Conservation (phyloP, 1,140 invertebrate species). For the Steinernema khuongi region DNA sequence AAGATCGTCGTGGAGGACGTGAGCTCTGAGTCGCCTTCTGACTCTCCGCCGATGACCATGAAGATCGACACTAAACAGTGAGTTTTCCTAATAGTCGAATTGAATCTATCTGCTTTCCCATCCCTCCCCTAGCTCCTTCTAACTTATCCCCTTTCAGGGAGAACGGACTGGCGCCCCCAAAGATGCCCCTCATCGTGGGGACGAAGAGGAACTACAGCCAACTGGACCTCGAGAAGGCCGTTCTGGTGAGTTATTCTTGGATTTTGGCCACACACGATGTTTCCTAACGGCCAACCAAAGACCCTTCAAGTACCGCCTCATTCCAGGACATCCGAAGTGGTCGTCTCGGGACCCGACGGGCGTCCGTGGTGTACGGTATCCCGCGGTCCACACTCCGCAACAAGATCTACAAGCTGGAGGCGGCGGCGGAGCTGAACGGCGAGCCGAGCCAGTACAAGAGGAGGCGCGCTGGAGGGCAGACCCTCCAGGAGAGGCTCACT, state of each 20-base stretch:
- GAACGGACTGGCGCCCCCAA: not conserved
- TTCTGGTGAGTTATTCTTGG: slow-evolving; percentile 19
- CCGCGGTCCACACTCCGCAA: slow-evolving; percentile 87
- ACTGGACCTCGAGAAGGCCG: slow-evolving; percentile 29
- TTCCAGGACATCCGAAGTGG: slow-evolving; percentile 84
- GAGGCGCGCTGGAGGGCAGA: not conserved
- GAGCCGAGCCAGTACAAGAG: slow-evolving; percentile 53
- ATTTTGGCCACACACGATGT: slow-evolving; percentile 58
- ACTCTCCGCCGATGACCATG: slow-evolving; percentile 15
- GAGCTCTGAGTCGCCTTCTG: not conserved
- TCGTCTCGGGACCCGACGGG: slow-evolving; percentile 79
- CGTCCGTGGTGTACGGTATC: slow-evolving; percentile 87
- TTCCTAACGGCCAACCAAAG: slow-evolving; percentile 83
- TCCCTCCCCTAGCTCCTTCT: too few relatives aligned
- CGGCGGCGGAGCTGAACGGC: slow-evolving; percentile 62
- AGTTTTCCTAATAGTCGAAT: not conserved
- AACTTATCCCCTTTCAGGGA: slow-evolving; percentile 21
- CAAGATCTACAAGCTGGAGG: slow-evolving; percentile 79
- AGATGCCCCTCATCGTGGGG: slow-evolving; percentile 4
- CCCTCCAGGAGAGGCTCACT: not conserved
- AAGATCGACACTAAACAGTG: slow-evolving; percentile 26
- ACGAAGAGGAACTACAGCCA: slow-evolving; percentile 37
- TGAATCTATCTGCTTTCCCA: too few relatives aligned
- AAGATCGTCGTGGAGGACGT: slow-evolving; percentile 17
- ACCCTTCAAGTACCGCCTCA: slow-evolving; percentile 75